Evolutionary conservation across 2,113 vertebrate genomes (phyloP), one percentile per base, ranked within the genome.

Genomic region (Diglossa brunneiventris): DNA sequence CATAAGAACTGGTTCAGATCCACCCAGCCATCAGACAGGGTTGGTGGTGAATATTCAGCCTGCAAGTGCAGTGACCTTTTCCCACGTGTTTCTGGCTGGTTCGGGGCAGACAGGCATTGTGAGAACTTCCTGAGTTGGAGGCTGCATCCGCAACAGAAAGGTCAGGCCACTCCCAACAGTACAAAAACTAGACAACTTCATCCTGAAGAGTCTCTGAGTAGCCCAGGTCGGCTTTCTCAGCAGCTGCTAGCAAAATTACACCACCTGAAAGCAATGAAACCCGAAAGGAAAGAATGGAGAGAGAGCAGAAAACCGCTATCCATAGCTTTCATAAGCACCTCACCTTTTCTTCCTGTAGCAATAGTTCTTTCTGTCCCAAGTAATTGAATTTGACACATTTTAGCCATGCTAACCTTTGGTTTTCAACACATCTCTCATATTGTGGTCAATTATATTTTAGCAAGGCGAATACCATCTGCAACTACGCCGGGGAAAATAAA

Each of bases 331-430:
- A 30, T 75, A 87, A 80, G 35, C 52, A 76, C 23, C 70, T 89
- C 77, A 61, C 73, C 75, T 94, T 89, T 92, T 87, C 55, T 91
- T 94, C 83, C 82, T 90, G 56, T 53, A 55, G 44, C 72, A 91
- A 39, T 67, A 75, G 56, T 70, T 89, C 82, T 72, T 92, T 92
- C 74, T 95, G 81, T 83, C 86, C 61, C 53, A 72, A 66, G 79
- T 96, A 84, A 91, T 92, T 95, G 87, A 94, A 85, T 86, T 85
- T 87, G 90, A 89, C 84, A 72, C 67, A 50, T 89, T 95, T 95
- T 91, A 92, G 63, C 87, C 66, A 58, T 14, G 83, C 46, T 96
- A 85, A 92, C 93, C 76, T 93, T 96, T 90, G 82, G 67, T 90
- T 95, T 97, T 94, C 94, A 96, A 79, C 84, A 90, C 66, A 30